Base-by-base conservation (phyloP, 2,797 vertebrate species). In the Hybognathus amarus region DNA sequence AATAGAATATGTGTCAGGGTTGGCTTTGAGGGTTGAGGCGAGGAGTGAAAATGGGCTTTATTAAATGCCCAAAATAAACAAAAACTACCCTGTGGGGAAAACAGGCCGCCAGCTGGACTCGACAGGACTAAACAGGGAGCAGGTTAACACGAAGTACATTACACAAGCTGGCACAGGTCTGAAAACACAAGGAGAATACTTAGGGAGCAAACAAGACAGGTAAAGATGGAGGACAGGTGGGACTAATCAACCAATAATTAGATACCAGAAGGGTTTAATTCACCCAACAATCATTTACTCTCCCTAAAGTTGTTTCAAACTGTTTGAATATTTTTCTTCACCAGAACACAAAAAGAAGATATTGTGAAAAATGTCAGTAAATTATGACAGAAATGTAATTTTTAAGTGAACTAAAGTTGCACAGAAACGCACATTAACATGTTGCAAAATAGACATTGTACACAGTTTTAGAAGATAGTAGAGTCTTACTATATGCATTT, bases 341-440 rank as follows among this genome's bases (percentile, higher is more conserved):
- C 13, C 45, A 6, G 45, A 47, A 17, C 45, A 47, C 45, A 47
- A 47, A n/a, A 47, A 6, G 5, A 17, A 47, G 45, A 47, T 47
- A 47, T 17, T 47, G 15, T 47, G 13, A 47, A 47, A 13, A 47
- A 47, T 47, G 13, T 5, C 45, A 47, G 45, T 15, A 47, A 15
- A 47, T 47, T 1, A 47, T 47, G 4, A 47, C 4, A 47, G 1
- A 15, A 47, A 5, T 17, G 0, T 0, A 0, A 47, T 5, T 5
- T 15, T 15, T 17, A 47, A 47, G 45, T 17, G 45, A 47, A 47
- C 45, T 47, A 6, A 63, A 17, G 12, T 13, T 17, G 13, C 27
- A 33, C 27, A 64, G 61, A 17, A 27, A 64, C 61, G 12, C 10
- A 22, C 20, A 22, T 22, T 22, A 54, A 20, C 8, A 22, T 52